These are phyloP conservation scores for Potamarius usumacintae DNA, from an alignment of 2,113 vertebrate species.

Conservation along the genomic window DNA sequence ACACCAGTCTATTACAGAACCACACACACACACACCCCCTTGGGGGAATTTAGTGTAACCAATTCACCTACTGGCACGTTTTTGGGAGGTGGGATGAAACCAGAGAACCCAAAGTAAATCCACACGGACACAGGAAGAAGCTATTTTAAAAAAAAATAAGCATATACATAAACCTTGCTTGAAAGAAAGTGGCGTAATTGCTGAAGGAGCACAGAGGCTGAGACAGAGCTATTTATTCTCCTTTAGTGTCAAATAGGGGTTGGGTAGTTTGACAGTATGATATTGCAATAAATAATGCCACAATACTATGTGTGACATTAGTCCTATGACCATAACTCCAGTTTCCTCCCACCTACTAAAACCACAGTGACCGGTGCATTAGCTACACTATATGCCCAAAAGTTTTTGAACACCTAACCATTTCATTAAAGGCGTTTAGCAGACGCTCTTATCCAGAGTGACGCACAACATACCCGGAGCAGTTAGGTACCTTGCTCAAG, in stretches of 20 bases:
- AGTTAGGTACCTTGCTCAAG: no score
- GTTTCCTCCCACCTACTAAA: background rate
- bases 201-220: background rate
- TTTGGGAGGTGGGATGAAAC: background rate
- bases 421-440: no score
- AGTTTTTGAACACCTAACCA: background rate
- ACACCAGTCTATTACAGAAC: background rate
- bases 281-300: background rate
- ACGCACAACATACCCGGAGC: no score
- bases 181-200: no score
- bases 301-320: background rate
- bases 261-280: background rate
- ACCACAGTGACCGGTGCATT: background rate
- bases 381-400: background rate
- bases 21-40: background rate
- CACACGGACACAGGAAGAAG: background rate
- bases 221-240: background rate
- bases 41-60: background rate
- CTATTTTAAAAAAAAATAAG: background rate
- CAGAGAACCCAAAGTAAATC: background rate
- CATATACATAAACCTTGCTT: background rate
- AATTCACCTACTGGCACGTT: background rate
- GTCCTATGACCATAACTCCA: background rate
- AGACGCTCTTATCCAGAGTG: no score
- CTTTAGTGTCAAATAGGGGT: background rate